Evolutionary conservation across 53 echinoderm and acorn worm species (phyloP).

Genomic region (Echinometra lucunter): DNA sequence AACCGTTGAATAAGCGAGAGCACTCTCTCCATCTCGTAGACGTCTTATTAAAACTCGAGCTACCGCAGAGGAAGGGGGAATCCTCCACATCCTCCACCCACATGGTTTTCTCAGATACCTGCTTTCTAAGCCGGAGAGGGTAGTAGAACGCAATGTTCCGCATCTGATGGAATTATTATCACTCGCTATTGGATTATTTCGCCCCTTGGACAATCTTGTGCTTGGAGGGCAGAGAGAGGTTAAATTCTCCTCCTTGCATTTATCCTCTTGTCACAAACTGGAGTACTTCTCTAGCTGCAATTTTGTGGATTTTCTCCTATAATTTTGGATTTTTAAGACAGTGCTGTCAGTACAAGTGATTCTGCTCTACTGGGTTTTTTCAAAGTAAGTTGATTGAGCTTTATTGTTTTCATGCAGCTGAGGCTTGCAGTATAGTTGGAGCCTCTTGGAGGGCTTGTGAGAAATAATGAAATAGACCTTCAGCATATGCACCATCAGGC

Average conservation of each 20-base stretch:
- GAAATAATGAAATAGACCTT: too few relatives aligned
- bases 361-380: not conserved
- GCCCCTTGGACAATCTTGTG: not conserved
- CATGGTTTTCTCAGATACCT: not conserved
- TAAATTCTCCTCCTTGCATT: constrained; percentile 23
- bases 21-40: constrained; percentile 24
- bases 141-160: not conserved
- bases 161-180: constrained; percentile 41
- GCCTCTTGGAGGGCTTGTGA: too few relatives aligned
- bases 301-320: not conserved
- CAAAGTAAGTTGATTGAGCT: not conserved
- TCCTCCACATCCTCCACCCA: not conserved
- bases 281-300: not conserved
- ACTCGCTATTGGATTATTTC: constrained; percentile 46
- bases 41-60: constrained; percentile 23
- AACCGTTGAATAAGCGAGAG: not conserved
- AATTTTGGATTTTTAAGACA: constrained; percentile 6
- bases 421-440: not conserved
- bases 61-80: not conserved
- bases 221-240: constrained; percentile 19
- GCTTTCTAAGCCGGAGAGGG: not conserved
- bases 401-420: not conserved
- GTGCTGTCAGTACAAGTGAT: constrained; percentile 1
- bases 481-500: too few relatives aligned
- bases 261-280: not conserved